Percentiles rank a stretch among this genome's conserved stretches.
These are phyloP conservation scores for Coenonympha glycerion DNA, from an alignment of 2,888 invertebrate genomes.

Conservation along the genomic window DNA sequence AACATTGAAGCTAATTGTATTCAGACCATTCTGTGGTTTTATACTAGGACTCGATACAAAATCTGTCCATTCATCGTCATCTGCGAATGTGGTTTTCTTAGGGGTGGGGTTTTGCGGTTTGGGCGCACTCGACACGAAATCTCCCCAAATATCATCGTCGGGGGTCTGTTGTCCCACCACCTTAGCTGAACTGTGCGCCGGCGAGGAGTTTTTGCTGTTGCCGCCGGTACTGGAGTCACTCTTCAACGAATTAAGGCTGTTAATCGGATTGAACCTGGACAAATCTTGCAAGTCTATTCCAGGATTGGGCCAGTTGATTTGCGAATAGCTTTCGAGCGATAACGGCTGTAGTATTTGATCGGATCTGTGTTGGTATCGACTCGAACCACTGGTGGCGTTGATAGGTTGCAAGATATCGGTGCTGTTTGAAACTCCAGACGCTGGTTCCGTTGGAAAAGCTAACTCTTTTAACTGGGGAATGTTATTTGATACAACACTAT, in stretches of 20 bases:
- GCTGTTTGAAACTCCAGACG: conserved; percentile 36
- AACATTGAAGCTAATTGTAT: conserved; percentile 68
- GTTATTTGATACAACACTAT: conserved; percentile 7
- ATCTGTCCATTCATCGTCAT: conserved; percentile 72
- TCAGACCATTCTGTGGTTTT: conserved; percentile 63
- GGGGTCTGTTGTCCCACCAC: conserved; percentile 36
- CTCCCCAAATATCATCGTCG: conserved; percentile 78
- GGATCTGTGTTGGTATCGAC: conserved; percentile 45
- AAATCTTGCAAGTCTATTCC: conserved; percentile 72
- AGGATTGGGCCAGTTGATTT: conserved; percentile 80
- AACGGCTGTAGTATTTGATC: conserved; percentile 69
- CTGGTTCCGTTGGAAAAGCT: neutral
- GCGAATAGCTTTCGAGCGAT: conserved; percentile 68
- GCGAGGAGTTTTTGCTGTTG: conserved; percentile 54
- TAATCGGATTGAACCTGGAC: conserved; percentile 68
- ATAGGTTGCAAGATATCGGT: conserved; percentile 51
- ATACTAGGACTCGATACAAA: conserved; percentile 66
- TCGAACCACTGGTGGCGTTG: conserved; percentile 31
- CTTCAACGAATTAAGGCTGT: conserved; percentile 63
- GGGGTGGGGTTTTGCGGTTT: conserved; percentile 42
- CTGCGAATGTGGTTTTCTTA: conserved; percentile 48
- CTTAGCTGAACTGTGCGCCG: conserved; percentile 47
- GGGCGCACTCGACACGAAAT: conserved; percentile 75
- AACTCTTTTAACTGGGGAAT: conserved; percentile 7
- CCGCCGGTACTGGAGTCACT: conserved; percentile 49